Conservation (phyloP, 2,113 vertebrate genomes). For the Peromyscus polionotus region DNA sequence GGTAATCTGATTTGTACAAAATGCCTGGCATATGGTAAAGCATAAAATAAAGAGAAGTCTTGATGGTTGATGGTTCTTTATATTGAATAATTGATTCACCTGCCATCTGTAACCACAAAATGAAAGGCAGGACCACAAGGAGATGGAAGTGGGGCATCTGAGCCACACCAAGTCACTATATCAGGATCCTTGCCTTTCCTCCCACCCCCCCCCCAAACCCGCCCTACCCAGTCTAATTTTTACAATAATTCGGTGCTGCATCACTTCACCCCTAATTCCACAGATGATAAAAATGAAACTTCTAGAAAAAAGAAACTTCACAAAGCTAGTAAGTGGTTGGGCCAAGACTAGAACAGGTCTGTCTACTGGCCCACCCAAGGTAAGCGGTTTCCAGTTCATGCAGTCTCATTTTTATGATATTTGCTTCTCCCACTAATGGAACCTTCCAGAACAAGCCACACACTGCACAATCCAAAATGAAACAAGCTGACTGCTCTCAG, state of each 20-base stretch:
- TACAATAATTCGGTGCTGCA: neutral
- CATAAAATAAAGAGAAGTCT: neutral
- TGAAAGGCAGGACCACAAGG: neutral
- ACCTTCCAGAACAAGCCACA: constrained; percentile 2
- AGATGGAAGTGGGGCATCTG: neutral
- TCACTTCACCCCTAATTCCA: neutral
- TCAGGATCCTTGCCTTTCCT: neutral
- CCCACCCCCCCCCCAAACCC: too few species aligned
- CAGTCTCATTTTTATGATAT: neutral
- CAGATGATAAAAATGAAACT: neutral
- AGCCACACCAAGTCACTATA: rapidly evolving
- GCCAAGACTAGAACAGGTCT: neutral
- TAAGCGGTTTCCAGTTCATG: neutral
- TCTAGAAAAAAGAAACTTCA: neutral
- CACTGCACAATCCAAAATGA: neutral
- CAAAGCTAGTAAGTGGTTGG: neutral
- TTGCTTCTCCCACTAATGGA: neutral
- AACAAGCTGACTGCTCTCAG: neutral
- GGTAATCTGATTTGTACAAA: rapidly evolving
- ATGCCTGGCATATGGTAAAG: neutral
- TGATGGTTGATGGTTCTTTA: neutral
- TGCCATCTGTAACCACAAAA: neutral
- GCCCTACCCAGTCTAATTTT: neutral
- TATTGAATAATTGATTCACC: neutral
- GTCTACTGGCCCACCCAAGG: neutral